Conservation (phyloP, 2,888 invertebrate species). For the Melieria crassipennis region DNA sequence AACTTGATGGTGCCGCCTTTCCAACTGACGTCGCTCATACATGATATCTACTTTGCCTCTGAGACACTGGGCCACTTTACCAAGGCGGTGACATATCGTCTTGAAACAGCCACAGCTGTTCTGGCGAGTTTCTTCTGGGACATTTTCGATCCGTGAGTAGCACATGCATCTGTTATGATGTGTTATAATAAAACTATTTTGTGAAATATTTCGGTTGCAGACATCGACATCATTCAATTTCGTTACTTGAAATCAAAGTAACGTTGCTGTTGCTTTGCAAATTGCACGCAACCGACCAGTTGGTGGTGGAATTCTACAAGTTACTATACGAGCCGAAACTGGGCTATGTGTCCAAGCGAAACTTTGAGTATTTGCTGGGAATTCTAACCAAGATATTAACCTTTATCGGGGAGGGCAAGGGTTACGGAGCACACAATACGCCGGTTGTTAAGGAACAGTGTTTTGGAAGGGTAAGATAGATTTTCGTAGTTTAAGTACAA, state of each 20-base stretch:
- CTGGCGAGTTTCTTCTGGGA: constrained; percentile 64
- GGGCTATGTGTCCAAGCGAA: constrained; percentile 57
- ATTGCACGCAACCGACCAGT: constrained; percentile 54
- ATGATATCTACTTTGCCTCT: constrained; percentile 63
- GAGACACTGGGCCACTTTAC: constrained; percentile 62
- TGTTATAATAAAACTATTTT: background rate
- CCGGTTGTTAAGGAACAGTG: constrained; percentile 57
- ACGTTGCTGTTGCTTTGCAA: constrained; percentile 63
- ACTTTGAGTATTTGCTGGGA: constrained; percentile 58
- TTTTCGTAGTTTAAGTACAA: background rate
- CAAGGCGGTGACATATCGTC: constrained; percentile 50
- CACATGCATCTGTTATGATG: background rate
- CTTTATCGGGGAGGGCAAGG: constrained; percentile 60
- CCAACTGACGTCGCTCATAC: constrained; percentile 61
- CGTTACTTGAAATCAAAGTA: constrained; percentile 61
- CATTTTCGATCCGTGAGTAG: constrained; percentile 62
- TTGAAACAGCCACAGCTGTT: constrained; percentile 55
- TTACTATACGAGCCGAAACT: constrained; percentile 55
- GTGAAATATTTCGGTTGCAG: constrained; percentile 44
- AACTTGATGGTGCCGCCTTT: constrained; percentile 61
- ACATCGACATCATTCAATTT: constrained; percentile 59
- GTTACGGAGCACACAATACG: constrained; percentile 59
- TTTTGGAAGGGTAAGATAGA: constrained; percentile 52
- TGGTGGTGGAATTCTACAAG: constrained; percentile 57
- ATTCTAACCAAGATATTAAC: constrained; percentile 59